Evolutionary conservation across 2,888 invertebrate species (phyloP).

Genomic region (Latrodectus elegans): DNA sequence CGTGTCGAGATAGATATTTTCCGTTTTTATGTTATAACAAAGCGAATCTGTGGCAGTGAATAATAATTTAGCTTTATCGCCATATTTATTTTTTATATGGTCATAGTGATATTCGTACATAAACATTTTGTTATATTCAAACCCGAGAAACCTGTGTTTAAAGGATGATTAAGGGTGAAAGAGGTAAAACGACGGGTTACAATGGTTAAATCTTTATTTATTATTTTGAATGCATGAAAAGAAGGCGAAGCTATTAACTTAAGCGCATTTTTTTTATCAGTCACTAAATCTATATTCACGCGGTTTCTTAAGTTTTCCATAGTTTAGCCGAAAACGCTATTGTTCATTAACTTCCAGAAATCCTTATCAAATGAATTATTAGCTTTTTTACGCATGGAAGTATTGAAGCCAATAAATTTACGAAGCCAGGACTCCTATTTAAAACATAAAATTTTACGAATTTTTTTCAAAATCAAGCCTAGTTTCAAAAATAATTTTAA

Average conservation of each 20-base stretch:
- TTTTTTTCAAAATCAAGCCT: background rate
- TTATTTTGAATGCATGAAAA: conserved; percentile 4
- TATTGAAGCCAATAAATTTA: background rate
- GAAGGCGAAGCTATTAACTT: conserved; percentile 14
- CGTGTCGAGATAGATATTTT: no score
- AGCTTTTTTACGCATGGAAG: background rate
- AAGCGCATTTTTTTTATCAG: background rate
- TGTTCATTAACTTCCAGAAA: background rate
- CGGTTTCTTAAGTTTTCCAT: background rate
- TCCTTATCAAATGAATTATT: background rate
- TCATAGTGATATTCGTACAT: no score
- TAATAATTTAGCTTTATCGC: no score
- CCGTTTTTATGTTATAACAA: no score
- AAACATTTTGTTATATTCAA: conserved; percentile 72
- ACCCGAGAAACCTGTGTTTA: conserved; percentile 71
- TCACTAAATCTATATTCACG: background rate
- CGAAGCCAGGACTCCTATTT: background rate
- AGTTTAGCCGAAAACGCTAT: background rate
- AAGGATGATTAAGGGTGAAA: conserved; percentile 69
- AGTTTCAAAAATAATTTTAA: background rate
- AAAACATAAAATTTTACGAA: background rate
- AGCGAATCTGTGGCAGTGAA: no score
- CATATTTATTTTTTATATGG: no score
- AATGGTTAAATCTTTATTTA: conserved; percentile 6
- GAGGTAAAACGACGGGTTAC: conserved; percentile 8